phyloP scores from a whole-genome alignment of 2,797 vertebrate species.

The Chelon auratus region DNA sequence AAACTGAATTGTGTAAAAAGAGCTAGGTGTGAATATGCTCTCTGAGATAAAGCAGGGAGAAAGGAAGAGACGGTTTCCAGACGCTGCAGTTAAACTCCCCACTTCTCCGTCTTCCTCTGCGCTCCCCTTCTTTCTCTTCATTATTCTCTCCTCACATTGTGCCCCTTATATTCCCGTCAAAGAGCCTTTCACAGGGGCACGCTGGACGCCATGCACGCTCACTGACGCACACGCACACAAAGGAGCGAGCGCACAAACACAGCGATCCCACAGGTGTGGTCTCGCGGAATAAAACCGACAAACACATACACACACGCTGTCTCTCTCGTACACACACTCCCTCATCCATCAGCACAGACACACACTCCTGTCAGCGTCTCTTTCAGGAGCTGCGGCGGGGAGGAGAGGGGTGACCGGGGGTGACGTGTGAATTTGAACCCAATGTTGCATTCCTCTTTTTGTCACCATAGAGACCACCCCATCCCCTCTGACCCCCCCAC shows the following conservation, averaged over 20 bases:
- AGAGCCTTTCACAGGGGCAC: slow-evolving; percentile 52
- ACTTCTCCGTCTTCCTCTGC: slow-evolving; percentile 16
- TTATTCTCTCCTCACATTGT: slow-evolving; percentile 57
- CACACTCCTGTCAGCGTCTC: slow-evolving; percentile 37
- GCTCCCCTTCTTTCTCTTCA: slow-evolving; percentile 46
- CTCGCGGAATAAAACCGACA: background rate
- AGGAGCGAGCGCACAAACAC: slow-evolving; percentile 13
- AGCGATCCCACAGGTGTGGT: slow-evolving; percentile 47
- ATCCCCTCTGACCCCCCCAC: slow-evolving; percentile 29
- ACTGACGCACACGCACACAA: slow-evolving; percentile 12
- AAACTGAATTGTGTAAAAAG: background rate
- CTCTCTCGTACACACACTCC: background rate
- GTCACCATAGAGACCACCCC: slow-evolving; percentile 72
- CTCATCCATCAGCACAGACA: slow-evolving; percentile 12
- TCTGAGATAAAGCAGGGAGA: background rate
- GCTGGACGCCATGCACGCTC: slow-evolving; percentile 18
- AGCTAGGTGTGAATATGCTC: background rate
- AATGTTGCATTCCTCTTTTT: slow-evolving; percentile 73
- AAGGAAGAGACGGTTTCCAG: slow-evolving; percentile 1
- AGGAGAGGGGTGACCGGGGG: slow-evolving; percentile 16
- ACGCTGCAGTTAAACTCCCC: slow-evolving; percentile 24
- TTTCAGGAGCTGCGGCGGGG: slow-evolving; percentile 48
- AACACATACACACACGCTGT: background rate
- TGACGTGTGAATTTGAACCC: slow-evolving; percentile 58
- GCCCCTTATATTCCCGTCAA: slow-evolving; percentile 58